Base-by-base conservation (phyloP, 2,888 invertebrate genomes). In the Mactromeris polynyma region DNA sequence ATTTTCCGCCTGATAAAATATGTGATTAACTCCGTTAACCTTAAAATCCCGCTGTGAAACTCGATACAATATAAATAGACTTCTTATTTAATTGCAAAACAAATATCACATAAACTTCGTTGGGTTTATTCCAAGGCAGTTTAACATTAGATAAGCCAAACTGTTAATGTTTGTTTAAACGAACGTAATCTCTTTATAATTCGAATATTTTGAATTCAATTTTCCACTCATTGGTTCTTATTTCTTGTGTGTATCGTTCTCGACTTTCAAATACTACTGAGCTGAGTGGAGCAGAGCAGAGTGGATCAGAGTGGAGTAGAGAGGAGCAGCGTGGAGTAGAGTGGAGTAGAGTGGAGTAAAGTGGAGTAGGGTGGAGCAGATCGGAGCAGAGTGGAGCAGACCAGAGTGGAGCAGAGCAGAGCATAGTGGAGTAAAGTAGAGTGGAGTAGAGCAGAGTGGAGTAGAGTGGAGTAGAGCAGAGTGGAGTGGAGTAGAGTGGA, bases 1-100 rank as follows among this genome's bases (percentile, higher is more conserved):
- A 82, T 82, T 82, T 82, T 82, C 82, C 69, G 82, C 82, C 33
- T 40, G 82, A 81, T 81, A 81, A 54, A 46, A 31, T 36, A 33
- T 54, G 1, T 19, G 81, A 81, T 81, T 81, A 81, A 81, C 81
- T 81, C 51, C 38, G 2, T 36, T 81, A 58, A 81, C 81, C 58
- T 58, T 81, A 81, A 58, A 54, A 54, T 36, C 81, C 54, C 54
- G 33, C 33, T 33, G 73, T 14, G 73, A 26, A 73, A 36, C 73
- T 33, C 73, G 33, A 17, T 36, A 36, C 73, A 36, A 19, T 33
- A 6, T 33, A 36, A 33, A 33, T 17, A 73, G 26, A 11, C 33
- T 33, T 73, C 73, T 73, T 4, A 36, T 73, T 73, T 73, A 73
- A 73, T 73, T 73, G 36, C 19, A 33, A 17, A 33, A 73, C 73